Base-by-base conservation (phyloP, 1,140 invertebrate genomes). In the Brachionus paranguensis region DNA sequence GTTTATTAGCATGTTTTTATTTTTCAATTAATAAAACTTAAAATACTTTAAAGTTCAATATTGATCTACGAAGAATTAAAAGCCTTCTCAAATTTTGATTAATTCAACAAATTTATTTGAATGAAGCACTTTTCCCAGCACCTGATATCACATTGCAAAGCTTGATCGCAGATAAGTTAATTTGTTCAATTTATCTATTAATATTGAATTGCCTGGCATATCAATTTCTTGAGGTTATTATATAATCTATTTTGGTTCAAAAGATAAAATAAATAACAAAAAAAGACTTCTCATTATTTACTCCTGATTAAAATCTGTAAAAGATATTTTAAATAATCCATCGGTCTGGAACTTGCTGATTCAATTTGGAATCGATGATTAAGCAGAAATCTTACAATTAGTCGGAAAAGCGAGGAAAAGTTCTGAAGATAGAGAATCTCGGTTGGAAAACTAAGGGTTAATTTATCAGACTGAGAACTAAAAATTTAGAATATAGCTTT, bases 401-500 rank as follows among this genome's bases (percentile, higher is more conserved):
- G 41, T 43, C 33, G 41, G 17, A 41, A 43, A 72, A 72, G 41
- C 33, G 29, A 70, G 33, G 33, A 70, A n/a, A 33, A 37, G 33
- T 37, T 43, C 37, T 43, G 41, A 72, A 72, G 41, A 20, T 37
- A 43, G 41, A 72, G n/a, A 10, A 43, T 72, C 68, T 72, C 68
- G 41, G 68, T 43, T 41, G 17, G 68, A 50, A 50, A 50, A 12
- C 17, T 37, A 20, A 50, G 43, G 70, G 37, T 76, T 76, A 76
- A 76, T 76, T 50, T 76, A 76, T 76, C 72, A 76, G 45, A 50
- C 68, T 41, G 68, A 72, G 68, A 72, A 72, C n/a, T 43, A 27
- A 76, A 76, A 76, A n/a, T 43, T 74, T 74, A 43, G 33, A 17
- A 20, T 24, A 50, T 33, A 76, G 45, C 41, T 50, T 29, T 47